Base-by-base conservation (phyloP, 2,888 invertebrate species). In the Nomada fucata region DNA sequence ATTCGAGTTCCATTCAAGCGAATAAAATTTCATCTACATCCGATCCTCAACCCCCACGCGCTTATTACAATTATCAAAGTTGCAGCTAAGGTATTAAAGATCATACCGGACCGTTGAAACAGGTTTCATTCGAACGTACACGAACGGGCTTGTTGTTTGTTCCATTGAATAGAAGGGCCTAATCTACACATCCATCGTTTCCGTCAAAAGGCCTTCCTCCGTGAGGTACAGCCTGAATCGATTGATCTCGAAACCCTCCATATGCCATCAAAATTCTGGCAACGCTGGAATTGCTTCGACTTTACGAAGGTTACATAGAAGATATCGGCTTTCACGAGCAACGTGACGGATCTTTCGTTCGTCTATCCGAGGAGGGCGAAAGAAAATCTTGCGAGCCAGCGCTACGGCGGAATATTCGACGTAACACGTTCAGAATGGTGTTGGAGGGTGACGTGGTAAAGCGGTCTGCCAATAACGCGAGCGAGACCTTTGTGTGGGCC, bases 401-500 rank as follows among this genome's bases (percentile, higher is more conserved):
- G 86, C 79, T 79, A 86, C 82, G 81, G 70, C 53, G 79, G 82
- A 89, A 89, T 87, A 89, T 86, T 86, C 87, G 86, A 88, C 89
- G 85, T 88, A 88, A 85, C 88, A 88, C 84, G 88, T 88, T 86
- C 84, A 75, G 88, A 88, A 87, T 84, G 84, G 84, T 83, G 88
- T 87, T 76, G 86, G 83, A 87, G 77, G 86, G 84, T 88, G 90
- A 90, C 89, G 89, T 79, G 89, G 87, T 89, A 89, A 89, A 90
- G 90, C 85, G 90, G 86, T 89, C 87, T 87, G 90, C 89, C 90
- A 90, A 90, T 91, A 90, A 89, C 86, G 82, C 83, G 82, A 84
- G 85, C 76, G 79, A 83, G 86, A 87, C 88, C 89, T 91, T 91
- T 91, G 89, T 91, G 88, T 84, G 88, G 87, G 87, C 88, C 89